Evolutionary conservation across 1,140 invertebrate species (phyloP).

Genomic region (Tribolium madens): DNA sequence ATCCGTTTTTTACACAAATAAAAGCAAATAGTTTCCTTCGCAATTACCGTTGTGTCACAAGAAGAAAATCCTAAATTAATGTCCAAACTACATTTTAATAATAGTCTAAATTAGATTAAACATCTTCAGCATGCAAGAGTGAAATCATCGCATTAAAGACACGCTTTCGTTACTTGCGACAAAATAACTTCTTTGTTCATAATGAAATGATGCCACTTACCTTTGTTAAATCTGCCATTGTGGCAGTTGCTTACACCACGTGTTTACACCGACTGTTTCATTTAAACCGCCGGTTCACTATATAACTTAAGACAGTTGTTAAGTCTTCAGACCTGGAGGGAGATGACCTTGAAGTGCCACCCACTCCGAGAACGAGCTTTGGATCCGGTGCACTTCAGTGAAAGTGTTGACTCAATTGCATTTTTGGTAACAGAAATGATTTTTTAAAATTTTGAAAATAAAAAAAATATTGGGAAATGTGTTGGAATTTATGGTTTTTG

Average conservation of each 20-base stretch:
- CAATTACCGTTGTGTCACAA: not conserved
- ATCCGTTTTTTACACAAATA: not conserved
- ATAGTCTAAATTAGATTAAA: not conserved
- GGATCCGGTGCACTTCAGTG: not conserved
- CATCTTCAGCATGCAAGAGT: conserved; percentile 39
- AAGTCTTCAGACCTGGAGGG: conserved; percentile 26
- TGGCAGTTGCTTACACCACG: conserved; percentile 23
- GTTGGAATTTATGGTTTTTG: too few relatives aligned
- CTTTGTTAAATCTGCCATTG: conserved; percentile 37
- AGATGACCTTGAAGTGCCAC: conserved; percentile 36
- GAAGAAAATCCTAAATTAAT: not conserved
- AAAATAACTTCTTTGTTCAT: conserved; percentile 13
- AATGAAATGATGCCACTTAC: conserved; percentile 37
- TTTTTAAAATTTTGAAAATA: too few relatives aligned
- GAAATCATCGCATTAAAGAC: conserved; percentile 14
- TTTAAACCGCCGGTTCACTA: conserved; percentile 44
- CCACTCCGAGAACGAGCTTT: conserved; percentile 31
- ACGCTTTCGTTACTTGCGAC: conserved; percentile 32
- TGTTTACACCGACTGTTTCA: conserved; percentile 33
- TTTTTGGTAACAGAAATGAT: not conserved
- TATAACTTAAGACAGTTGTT: conserved; percentile 49
- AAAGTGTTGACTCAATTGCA: conserved; percentile 1
- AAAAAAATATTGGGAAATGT: too few relatives aligned
- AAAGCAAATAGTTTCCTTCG: conserved; percentile 6
- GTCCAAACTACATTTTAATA: not conserved